These are phyloP conservation scores for Mionectes macconnelli DNA, from an alignment of 2,113 vertebrate species.

Conservation along the genomic window DNA sequence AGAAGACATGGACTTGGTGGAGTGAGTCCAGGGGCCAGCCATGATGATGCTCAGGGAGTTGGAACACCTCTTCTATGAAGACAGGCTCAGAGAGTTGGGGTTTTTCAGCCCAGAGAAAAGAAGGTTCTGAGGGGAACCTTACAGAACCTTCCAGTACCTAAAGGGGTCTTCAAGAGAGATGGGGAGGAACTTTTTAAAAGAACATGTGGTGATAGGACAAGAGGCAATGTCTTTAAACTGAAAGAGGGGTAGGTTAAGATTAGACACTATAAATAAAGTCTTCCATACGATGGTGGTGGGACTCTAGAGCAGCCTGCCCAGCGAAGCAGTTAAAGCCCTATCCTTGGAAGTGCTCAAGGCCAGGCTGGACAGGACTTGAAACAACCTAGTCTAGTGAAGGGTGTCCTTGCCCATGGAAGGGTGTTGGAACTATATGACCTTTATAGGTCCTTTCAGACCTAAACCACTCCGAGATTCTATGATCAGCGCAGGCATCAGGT, in stretches of 20 bases:
- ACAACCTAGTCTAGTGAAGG: not conserved
- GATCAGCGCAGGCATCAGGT: not conserved
- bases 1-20: not conserved
- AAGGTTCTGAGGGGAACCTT: no score
- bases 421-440: not conserved
- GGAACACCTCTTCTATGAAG: not conserved
- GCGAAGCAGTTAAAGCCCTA: not conserved
- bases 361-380: not conserved
- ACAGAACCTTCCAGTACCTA: not conserved
- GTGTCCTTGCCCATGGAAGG: not conserved
- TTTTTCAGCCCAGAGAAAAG: no score
- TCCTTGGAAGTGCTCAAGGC: not conserved
- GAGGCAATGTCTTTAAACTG: not conserved
- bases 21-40: not conserved
- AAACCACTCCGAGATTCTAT: not conserved
- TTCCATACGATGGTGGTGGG: not conserved
- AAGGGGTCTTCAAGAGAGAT: not conserved
- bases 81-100: no score
- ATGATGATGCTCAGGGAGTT: not conserved
- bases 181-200: not conserved
- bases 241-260: not conserved
- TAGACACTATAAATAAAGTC: not conserved
- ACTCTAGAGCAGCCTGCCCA: not conserved
- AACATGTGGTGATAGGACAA: no score
- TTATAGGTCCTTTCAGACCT: not conserved